Evolutionary conservation across 2,797 vertebrate genomes (phyloP).

Genomic region (Cossypha polioptera): DNA sequence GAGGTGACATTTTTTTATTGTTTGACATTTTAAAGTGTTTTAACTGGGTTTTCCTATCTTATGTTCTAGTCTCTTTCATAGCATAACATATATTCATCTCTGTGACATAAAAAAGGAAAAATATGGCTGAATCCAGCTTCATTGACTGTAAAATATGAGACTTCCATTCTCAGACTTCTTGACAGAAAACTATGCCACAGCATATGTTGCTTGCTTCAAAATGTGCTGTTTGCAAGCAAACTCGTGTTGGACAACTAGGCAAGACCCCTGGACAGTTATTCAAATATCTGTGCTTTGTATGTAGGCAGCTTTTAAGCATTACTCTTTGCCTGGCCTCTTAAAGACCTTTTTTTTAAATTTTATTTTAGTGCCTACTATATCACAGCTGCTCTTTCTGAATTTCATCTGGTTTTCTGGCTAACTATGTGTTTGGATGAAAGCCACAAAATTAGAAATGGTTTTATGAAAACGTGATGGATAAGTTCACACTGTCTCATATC

Average conservation of each 20-base stretch:
- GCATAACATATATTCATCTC: neutral
- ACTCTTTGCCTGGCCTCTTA: neutral
- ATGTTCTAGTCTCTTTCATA: neutral
- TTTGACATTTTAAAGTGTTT: neutral
- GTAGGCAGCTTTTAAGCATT: neutral
- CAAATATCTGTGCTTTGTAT: neutral
- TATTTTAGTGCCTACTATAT: neutral
- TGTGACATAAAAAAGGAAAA: neutral
- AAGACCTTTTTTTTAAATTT: neutral
- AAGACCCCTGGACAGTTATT: neutral
- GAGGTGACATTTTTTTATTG: neutral
- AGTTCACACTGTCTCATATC: neutral
- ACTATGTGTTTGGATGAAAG: slow-evolving; percentile 23
- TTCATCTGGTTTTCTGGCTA: neutral
- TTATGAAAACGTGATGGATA: neutral
- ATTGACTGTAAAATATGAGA: neutral
- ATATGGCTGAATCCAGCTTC: neutral
- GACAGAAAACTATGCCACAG: neutral
- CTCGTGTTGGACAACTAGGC: neutral
- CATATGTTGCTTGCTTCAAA: neutral
- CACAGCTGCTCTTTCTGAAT: neutral
- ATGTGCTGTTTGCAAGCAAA: neutral
- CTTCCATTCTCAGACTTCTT: neutral
- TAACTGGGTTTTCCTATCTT: neutral
- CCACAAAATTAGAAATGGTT: slow-evolving; percentile 23